Percentiles rank a stretch among this genome's conserved stretches.
Evolutionary conservation across 2,113 vertebrate genomes (phyloP).

Genomic region (Erythrolamprus reginae): DNA sequence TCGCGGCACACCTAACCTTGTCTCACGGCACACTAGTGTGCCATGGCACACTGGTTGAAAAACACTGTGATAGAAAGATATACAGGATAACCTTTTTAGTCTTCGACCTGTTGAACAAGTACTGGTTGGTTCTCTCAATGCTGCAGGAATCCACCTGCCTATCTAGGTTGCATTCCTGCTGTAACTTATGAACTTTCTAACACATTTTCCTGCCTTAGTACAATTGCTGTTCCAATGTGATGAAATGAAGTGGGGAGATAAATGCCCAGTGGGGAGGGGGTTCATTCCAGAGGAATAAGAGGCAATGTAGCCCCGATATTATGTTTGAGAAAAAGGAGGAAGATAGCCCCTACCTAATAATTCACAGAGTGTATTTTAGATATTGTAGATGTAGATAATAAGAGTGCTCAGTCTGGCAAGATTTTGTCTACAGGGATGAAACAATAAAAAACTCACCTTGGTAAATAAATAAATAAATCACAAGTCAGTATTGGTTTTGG

Average conservation of each 20-base stretch:
- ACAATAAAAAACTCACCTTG: neutral
- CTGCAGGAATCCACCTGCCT: neutral
- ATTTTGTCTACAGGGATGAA: neutral
- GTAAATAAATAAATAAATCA: neutral
- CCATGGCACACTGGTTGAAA: no score
- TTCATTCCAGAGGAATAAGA: neutral
- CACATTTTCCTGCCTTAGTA: neutral
- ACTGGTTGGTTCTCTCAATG: neutral
- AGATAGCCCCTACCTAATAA: neutral
- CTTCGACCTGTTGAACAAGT: neutral
- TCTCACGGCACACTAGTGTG: no score
- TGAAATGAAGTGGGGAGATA: neutral
- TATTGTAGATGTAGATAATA: neutral
- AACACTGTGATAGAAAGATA: no score
- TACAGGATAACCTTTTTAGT: neutral
- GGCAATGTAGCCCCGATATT: neutral
- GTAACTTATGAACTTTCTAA: neutral
- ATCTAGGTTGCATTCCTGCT: neutral
- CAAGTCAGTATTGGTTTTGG: neutral
- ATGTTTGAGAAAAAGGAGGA: neutral
- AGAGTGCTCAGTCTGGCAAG: neutral
- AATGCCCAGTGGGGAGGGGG: neutral
- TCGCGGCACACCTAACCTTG: no score
- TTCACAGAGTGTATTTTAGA: neutral
- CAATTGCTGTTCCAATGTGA: neutral